Conservation (phyloP, 2,113 vertebrate species). For the Myrmophylax atrothorax region DNA sequence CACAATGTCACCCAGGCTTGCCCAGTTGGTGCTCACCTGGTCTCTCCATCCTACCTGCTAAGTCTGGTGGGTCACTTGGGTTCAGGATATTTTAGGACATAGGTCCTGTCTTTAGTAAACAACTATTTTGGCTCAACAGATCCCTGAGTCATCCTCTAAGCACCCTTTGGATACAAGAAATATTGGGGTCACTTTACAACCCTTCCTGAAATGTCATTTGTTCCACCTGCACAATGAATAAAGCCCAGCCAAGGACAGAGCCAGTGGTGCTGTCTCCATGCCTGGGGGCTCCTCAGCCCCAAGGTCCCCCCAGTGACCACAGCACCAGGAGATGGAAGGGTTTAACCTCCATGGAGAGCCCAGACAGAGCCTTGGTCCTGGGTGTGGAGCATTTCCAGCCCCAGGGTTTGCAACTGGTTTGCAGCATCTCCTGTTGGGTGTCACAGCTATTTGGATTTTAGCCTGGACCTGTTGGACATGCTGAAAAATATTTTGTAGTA, state of each 20-base stretch:
- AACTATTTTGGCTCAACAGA: background rate
- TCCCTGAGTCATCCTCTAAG: conserved; percentile 2
- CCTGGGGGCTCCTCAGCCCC: background rate
- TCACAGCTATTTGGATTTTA: background rate
- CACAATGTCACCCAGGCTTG: background rate
- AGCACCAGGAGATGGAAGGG: background rate
- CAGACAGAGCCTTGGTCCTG: background rate
- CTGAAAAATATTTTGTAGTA: conserved; percentile 76
- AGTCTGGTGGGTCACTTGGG: background rate
- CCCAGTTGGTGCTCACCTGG: background rate
- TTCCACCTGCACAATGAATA: background rate
- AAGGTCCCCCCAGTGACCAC: background rate
- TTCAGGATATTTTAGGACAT: background rate
- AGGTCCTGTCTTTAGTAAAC: background rate
- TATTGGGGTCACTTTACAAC: background rate
- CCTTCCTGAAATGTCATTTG: background rate
- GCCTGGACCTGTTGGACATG: background rate
- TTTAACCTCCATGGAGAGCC: background rate
- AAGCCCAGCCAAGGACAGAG: background rate
- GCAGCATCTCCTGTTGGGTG: background rate
- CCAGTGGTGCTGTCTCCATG: background rate
- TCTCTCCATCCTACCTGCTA: background rate
- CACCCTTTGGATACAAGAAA: background rate
- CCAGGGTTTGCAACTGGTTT: background rate
- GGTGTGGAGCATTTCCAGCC: background rate